Evolutionary conservation across 2,888 invertebrate species (phyloP).

Genomic region (Odiellus spinosus): DNA sequence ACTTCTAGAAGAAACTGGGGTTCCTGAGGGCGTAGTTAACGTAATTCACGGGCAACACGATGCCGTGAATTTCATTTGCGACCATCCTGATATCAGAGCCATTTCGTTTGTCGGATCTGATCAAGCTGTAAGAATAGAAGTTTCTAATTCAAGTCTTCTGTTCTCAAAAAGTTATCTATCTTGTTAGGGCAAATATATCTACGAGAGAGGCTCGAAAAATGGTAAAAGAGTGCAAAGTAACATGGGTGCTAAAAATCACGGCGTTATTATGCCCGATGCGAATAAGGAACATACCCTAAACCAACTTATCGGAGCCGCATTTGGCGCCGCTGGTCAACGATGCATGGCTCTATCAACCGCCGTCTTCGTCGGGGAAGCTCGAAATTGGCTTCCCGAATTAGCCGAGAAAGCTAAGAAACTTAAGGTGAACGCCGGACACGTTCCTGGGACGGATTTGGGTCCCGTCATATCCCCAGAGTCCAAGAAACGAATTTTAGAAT

Average conservation of each 20-base stretch:
- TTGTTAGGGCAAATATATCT: constrained; percentile 72
- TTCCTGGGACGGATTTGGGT: constrained; percentile 40
- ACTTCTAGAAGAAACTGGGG: constrained; percentile 78
- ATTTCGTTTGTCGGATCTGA: constrained; percentile 98
- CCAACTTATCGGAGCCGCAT: constrained; percentile 77
- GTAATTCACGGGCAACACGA: constrained; percentile 88
- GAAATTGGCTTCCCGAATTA: constrained; percentile 84
- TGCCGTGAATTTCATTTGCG: constrained; percentile 93
- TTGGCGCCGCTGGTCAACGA: constrained; percentile 96
- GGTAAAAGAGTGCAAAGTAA: constrained; percentile 96
- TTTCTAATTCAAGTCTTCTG: constrained; percentile 6
- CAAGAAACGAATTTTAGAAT: constrained; percentile 58
- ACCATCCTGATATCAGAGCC: constrained; percentile 85
- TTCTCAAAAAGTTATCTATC: neutral
- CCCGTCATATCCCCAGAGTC: constrained; percentile 88
- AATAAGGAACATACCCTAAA: constrained; percentile 92
- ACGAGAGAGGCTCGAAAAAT: constrained; percentile 70
- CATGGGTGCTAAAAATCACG: constrained; percentile 99
- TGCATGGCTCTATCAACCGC: constrained; percentile 98
- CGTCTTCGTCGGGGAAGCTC: constrained; percentile 77
- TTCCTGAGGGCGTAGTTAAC: constrained; percentile 90
- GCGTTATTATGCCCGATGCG: constrained; percentile 89
- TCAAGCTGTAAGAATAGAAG: constrained; percentile 50
- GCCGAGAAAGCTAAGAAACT: constrained; percentile 61
- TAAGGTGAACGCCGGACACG: constrained; percentile 66